phyloP scores from a whole-genome alignment of 2,888 invertebrate species.

The Hirtodrosophila trivittata region DNA sequence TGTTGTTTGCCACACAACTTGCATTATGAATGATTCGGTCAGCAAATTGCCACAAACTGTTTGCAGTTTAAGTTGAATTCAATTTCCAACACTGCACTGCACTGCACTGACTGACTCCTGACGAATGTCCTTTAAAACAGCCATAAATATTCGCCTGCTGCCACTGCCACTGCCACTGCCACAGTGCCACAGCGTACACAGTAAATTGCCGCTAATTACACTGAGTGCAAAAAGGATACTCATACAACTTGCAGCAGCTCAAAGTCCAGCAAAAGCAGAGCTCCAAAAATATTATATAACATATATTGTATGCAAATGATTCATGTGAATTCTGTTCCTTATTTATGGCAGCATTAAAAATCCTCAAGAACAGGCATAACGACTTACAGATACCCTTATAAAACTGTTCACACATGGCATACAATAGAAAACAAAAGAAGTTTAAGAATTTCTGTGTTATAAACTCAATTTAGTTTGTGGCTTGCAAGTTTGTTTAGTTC shows the following conservation, averaged over 20 bases:
- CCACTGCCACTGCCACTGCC: constrained; percentile 15
- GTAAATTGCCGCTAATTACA: constrained; percentile 65
- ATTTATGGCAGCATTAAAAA: constrained; percentile 34
- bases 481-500: too few species aligned
- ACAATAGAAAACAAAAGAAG: too few species aligned
- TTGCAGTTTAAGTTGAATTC: constrained; percentile 68
- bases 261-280: background rate
- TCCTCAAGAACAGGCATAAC: background rate
- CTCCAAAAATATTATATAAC: constrained; percentile 1
- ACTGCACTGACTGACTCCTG: constrained; percentile 26
- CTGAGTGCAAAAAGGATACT: constrained; percentile 57
- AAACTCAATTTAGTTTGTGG: too few species aligned
- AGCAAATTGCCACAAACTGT: constrained; percentile 63
- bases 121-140: constrained; percentile 61
- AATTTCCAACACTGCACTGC: constrained; percentile 37
- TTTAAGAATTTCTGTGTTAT: too few species aligned
- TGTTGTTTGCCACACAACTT: constrained; percentile 44
- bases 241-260: constrained; percentile 8
- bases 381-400: constrained; percentile 9
- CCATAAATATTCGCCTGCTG: constrained; percentile 59
- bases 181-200: constrained; percentile 19
- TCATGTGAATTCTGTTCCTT: constrained; percentile 41
- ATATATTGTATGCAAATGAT: constrained; percentile 59
- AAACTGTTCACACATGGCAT: too few species aligned
- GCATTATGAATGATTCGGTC: constrained; percentile 75